Percentiles rank a stretch among this genome's conserved stretches.
These are phyloP conservation scores for Planiliza haematocheilus DNA, from an alignment of 2,113 vertebrate species.

Conservation along the genomic window DNA sequence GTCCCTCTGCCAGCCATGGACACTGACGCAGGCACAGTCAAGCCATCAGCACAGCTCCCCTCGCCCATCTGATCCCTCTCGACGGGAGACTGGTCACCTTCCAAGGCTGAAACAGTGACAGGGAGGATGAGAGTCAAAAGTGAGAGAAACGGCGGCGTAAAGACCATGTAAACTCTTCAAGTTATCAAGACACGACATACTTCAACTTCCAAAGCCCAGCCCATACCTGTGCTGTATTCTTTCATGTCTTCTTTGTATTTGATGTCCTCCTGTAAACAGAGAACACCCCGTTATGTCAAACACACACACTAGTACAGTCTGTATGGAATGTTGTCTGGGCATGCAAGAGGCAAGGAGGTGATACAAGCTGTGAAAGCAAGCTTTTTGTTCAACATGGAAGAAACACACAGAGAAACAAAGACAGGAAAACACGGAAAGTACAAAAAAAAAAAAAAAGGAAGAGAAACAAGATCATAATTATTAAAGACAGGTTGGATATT, in stretches of 20 bases:
- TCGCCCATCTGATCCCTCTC: constrained; percentile 77
- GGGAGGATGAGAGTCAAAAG: constrained; percentile 23
- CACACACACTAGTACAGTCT: constrained; percentile 35
- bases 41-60: constrained; percentile 67
- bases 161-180: constrained; percentile 10
- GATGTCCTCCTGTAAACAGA: constrained; percentile 77
- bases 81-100: constrained; percentile 59
- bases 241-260: constrained; percentile 64
- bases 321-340: constrained; percentile 75
- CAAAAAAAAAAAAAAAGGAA: constrained; percentile 14
- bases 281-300: constrained; percentile 68
- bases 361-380: constrained; percentile 58
- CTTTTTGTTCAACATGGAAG: constrained; percentile 13
- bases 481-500: constrained; percentile 26
- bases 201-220: background rate
- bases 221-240: constrained; percentile 74
- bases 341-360: constrained; percentile 69
- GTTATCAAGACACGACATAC: background rate
- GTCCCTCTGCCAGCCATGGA: constrained; percentile 62
- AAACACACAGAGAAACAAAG: constrained; percentile 36
- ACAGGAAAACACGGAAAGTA: constrained; percentile 32
- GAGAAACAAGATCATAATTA: constrained; percentile 30
- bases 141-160: constrained; percentile 22
- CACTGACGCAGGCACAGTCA: constrained; percentile 62
- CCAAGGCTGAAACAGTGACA: constrained; percentile 71